Evolutionary conservation across 2,113 vertebrate species (phyloP).

Genomic region (Vidua chalybeata): DNA sequence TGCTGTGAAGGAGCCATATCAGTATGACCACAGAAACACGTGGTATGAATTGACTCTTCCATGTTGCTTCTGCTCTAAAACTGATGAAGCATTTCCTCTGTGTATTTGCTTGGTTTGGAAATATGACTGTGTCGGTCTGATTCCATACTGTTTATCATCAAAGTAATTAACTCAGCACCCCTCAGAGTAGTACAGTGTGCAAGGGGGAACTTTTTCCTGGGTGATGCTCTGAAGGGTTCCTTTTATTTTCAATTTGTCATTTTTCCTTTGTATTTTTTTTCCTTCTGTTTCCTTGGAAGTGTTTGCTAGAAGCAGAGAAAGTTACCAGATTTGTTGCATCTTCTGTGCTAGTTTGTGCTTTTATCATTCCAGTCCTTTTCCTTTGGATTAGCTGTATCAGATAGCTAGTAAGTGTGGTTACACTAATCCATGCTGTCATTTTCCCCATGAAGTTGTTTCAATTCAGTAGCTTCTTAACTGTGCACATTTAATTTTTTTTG

Average conservation of each 20-base stretch:
- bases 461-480: background rate
- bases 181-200: background rate
- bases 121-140: background rate
- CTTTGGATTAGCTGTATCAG: background rate
- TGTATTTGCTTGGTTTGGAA: slow-evolving; percentile 6
- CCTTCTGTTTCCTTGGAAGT: background rate
- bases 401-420: background rate
- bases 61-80: slow-evolving; percentile 2
- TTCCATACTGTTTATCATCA: background rate
- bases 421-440: background rate
- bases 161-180: background rate
- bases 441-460: background rate
- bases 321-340: background rate
- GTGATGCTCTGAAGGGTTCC: background rate
- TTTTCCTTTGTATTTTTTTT: background rate
- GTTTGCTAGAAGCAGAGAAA: background rate
- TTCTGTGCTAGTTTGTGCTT: background rate
- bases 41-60: slow-evolving; percentile 17
- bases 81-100: background rate
- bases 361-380: background rate
- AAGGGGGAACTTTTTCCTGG: background rate
- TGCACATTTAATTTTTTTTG: background rate
- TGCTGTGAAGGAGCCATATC: slow-evolving; percentile 9
- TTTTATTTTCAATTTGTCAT: background rate
- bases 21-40: background rate